These are phyloP conservation scores for Bombyx mori DNA, from an alignment of 1,140 invertebrate species.

Conservation along the genomic window DNA sequence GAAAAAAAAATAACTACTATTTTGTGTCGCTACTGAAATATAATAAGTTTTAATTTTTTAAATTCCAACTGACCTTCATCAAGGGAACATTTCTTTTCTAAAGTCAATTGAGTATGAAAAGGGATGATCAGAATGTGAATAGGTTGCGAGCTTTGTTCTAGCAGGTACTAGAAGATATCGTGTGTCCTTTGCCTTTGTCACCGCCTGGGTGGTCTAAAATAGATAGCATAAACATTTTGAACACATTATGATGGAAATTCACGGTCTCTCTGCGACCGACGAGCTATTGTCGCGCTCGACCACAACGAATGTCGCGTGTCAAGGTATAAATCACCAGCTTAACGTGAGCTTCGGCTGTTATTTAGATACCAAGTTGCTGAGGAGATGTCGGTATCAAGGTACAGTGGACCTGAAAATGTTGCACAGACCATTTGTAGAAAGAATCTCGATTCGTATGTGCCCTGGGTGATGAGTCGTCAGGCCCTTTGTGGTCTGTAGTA, in stretches of 20 bases:
- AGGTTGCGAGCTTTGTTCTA: conserved; percentile 38
- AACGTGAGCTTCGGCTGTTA: conserved; percentile 13
- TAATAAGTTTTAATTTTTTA: no score
- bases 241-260: conserved; percentile 64
- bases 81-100: neutral
- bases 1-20: no score
- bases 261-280: conserved; percentile 34
- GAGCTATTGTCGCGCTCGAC: conserved; percentile 40
- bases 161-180: conserved; percentile 50
- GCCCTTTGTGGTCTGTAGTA: conserved; percentile 18
- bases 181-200: conserved; percentile 32
- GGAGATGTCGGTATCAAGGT: conserved; percentile 14
- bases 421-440: conserved; percentile 26
- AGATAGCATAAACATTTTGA: conserved; percentile 61
- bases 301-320: conserved; percentile 53
- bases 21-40: no score
- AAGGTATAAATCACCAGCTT: conserved; percentile 18
- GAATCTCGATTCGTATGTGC: conserved; percentile 38
- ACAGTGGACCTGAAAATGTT: conserved; percentile 21
- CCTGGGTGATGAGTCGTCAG: conserved; percentile 33
- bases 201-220: conserved; percentile 56
- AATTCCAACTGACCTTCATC: no score
- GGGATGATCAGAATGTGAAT: conserved; percentile 15
- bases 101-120: conserved; percentile 16
- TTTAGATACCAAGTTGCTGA: no score